These are phyloP conservation scores for Melanaphis sacchari DNA, from an alignment of 1,140 invertebrate species.

Conservation along the genomic window DNA sequence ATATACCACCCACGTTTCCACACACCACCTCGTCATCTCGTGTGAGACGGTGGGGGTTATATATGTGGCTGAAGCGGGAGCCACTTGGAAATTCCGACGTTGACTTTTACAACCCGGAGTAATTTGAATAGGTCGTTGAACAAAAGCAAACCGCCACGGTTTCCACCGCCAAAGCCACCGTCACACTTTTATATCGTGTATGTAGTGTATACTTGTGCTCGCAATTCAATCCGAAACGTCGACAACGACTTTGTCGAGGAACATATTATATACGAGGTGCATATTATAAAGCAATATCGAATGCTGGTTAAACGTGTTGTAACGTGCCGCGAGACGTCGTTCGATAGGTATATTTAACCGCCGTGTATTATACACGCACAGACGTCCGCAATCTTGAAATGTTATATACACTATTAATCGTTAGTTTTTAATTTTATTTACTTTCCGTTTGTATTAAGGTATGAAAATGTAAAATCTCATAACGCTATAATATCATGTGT, in stretches of 20 bases:
- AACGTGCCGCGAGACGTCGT: neutral
- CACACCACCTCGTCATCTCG: neutral
- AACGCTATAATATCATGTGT: neutral
- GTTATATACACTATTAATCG: too few species aligned
- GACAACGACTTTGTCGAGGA: neutral
- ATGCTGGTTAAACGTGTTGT: neutral
- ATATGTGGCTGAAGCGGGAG: neutral
- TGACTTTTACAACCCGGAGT: slow-evolving; percentile 52
- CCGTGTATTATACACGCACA: neutral
- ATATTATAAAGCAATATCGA: neutral
- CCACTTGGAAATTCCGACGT: slow-evolving; percentile 44
- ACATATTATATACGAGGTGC: neutral
- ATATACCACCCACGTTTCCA: neutral
- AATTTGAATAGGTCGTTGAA: slow-evolving; percentile 52
- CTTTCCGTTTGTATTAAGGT: neutral
- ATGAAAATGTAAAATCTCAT: neutral
- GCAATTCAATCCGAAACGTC: neutral
- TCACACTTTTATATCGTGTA: neutral
- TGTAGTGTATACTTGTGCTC: neutral
- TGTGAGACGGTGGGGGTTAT: neutral
- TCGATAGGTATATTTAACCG: neutral
- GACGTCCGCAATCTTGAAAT: neutral
- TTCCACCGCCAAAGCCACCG: neutral
- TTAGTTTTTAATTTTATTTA: neutral
- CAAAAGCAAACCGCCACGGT: slow-evolving; percentile 1